These are phyloP conservation scores for Limonius californicus DNA, from an alignment of 1,140 invertebrate species.

Conservation along the genomic window DNA sequence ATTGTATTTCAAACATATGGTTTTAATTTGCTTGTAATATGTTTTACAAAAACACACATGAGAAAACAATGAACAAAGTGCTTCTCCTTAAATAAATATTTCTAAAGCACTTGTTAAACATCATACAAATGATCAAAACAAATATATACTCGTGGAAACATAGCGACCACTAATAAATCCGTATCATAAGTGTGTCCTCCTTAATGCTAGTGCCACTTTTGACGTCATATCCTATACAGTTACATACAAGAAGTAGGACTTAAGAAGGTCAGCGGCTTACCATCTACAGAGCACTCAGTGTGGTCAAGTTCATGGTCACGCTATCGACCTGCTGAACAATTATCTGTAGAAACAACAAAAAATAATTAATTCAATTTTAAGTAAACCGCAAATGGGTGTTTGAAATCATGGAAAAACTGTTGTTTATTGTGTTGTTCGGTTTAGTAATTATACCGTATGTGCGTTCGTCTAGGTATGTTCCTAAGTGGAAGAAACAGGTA, in stretches of 20 bases:
- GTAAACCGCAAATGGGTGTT: neutral
- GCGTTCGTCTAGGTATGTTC: conserved; percentile 58
- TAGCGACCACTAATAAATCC: too few relatives aligned
- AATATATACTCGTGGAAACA: neutral
- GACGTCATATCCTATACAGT: conserved; percentile 22
- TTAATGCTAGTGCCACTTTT: conserved; percentile 8
- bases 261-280: conserved; percentile 35
- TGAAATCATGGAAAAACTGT: conserved; percentile 24
- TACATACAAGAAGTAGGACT: conserved; percentile 29
- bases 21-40: too few relatives aligned
- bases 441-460: conserved; percentile 25
- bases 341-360: too few relatives aligned
- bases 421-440: conserved; percentile 18
- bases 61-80: neutral
- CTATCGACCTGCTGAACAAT: too few relatives aligned
- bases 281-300: conserved; percentile 10
- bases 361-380: too few relatives aligned
- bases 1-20: too few relatives aligned
- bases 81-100: neutral
- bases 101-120: neutral
- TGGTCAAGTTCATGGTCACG: conserved; percentile 39
- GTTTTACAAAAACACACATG: too few relatives aligned
- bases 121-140: neutral
- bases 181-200: neutral
- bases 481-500: conserved; percentile 79